phyloP scores from a whole-genome alignment of 2,113 vertebrate genomes.

The Poicephalus meyeri region DNA sequence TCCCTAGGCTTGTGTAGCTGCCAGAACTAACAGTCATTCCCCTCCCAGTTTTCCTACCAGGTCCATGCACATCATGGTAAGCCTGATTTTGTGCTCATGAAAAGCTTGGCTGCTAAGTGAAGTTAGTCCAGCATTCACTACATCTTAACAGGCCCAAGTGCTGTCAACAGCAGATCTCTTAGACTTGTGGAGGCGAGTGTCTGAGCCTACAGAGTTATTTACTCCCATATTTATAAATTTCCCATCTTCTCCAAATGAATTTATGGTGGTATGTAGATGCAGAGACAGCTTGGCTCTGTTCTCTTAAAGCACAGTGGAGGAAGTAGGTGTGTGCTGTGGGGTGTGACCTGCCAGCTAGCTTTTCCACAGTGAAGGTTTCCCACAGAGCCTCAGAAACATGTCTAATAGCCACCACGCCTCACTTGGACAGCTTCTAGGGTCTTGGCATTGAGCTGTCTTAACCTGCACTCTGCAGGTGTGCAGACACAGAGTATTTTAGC shows the following conservation, averaged over 20 bases:
- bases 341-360: not conserved
- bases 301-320: not conserved
- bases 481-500: not conserved
- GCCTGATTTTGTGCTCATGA: not conserved
- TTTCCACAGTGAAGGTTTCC: not conserved
- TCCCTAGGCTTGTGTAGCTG: not conserved
- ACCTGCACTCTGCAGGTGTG: constrained; percentile 6
- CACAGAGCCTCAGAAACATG: not conserved
- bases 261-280: not conserved
- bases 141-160: not conserved
- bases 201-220: not conserved
- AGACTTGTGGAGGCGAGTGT: not conserved
- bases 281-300: not conserved
- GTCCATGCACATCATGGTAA: not conserved
- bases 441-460: not conserved
- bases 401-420: not conserved
- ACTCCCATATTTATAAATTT: not conserved
- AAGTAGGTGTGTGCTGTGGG: not conserved
- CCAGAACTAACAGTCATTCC: not conserved
- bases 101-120: not conserved
- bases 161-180: not conserved
- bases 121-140: not conserved
- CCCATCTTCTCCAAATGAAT: not conserved
- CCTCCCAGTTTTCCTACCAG: not conserved
- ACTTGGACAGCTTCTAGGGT: not conserved